phyloP scores from a whole-genome alignment of 2,113 vertebrate genomes.

The Semicossyphus pulcher region DNA sequence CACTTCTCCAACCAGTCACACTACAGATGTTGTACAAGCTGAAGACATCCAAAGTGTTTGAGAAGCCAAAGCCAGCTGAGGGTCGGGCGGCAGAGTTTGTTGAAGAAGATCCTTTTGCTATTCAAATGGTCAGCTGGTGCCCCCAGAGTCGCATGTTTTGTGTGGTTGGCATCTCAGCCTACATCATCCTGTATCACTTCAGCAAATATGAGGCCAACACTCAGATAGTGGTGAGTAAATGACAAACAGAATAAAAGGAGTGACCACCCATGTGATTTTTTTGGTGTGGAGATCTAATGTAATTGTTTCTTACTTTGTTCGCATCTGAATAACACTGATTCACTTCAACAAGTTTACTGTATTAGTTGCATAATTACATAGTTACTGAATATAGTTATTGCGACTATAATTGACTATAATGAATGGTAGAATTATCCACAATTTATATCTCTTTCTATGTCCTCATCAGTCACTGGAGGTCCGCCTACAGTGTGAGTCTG shows the following conservation, averaged over 20 bases:
- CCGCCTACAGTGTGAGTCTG: slow-evolving; percentile 92
- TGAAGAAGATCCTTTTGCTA: slow-evolving; percentile 95
- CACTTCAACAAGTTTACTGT: not conserved
- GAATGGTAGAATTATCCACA: not conserved
- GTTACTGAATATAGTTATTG: not conserved
- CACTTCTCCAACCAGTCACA: slow-evolving; percentile 85
- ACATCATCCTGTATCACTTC: slow-evolving; percentile 95
- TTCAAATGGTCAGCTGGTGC: slow-evolving; percentile 98
- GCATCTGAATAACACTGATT: not conserved
- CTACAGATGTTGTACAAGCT: slow-evolving; percentile 98
- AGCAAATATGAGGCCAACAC: slow-evolving; percentile 94
- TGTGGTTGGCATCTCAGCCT: slow-evolving; percentile 94
- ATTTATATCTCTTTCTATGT: slow-evolving; percentile 21
- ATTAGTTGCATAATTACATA: not conserved
- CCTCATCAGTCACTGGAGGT: slow-evolving; percentile 90
- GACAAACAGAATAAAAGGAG: too few relatives aligned
- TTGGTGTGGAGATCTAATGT: not conserved
- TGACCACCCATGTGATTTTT: too few relatives aligned
- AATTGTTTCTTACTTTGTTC: not conserved
- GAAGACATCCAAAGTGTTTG: slow-evolving; percentile 97
- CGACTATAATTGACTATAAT: not conserved
- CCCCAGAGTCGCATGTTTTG: slow-evolving; percentile 96
- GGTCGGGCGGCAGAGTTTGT: slow-evolving; percentile 89
- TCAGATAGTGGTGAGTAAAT: slow-evolving; percentile 92
- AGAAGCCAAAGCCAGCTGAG: slow-evolving; percentile 91